Conservation (phyloP, 35 echinoderm and acorn worm genomes). For the Eucidaris tribuloides region DNA sequence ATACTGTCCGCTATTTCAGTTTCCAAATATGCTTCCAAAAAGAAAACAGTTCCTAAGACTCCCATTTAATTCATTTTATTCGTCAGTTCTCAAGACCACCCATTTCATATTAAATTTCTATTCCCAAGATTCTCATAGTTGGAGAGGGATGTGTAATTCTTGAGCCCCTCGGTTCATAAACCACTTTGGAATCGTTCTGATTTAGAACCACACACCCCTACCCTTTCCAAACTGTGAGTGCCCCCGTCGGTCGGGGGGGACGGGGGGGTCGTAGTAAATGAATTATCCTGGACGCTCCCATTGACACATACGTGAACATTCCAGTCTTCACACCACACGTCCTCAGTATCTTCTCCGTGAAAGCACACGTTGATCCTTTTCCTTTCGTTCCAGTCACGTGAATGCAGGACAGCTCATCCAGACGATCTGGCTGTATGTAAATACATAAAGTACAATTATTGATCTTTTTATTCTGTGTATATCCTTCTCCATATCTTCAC, state of each 20-base stretch:
- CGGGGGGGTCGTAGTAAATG: neutral
- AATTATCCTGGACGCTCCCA: neutral
- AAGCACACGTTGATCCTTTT: conserved; percentile 61
- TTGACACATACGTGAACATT: conserved; percentile 20
- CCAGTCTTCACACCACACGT: conserved; percentile 63
- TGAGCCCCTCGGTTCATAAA: too few relatives aligned
- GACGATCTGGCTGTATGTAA: conserved; percentile 23
- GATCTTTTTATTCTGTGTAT: too few relatives aligned
- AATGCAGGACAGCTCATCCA: conserved; percentile 38
- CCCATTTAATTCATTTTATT: too few relatives aligned
- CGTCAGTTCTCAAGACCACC: too few relatives aligned
- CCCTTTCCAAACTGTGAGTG: neutral
- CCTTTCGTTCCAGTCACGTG: conserved; percentile 74
- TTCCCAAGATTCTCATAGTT: too few relatives aligned
- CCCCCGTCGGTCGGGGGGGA: neutral
- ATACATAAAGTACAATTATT: neutral
- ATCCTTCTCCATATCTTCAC: too few relatives aligned
- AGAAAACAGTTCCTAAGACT: too few relatives aligned
- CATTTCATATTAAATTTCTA: too few relatives aligned
- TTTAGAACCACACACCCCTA: neutral
- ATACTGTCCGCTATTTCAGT: too few relatives aligned
- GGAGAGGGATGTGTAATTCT: too few relatives aligned
- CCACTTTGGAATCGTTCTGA: too few relatives aligned
- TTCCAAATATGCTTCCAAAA: too few relatives aligned
- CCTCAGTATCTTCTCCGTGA: conserved; percentile 46